Percentiles rank a stretch among this genome's conserved stretches.
These are phyloP conservation scores for Amphiprion percula DNA, from an alignment of 2,113 vertebrate genomes.

Conservation along the genomic window DNA sequence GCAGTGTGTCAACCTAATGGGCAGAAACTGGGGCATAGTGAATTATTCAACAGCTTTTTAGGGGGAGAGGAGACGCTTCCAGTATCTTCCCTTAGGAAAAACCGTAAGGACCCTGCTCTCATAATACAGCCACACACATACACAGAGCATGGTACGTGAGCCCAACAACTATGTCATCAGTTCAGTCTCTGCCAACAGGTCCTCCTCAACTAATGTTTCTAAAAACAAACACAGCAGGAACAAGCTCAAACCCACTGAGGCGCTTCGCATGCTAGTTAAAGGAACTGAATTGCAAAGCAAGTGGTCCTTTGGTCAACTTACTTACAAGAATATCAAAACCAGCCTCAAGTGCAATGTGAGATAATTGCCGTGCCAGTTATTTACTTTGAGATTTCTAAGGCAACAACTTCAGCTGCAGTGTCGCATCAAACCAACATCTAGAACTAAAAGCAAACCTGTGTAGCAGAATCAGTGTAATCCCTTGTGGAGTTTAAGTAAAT, in stretches of 20 bases:
- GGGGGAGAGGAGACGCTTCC: slow-evolving; percentile 76
- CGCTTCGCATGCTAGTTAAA: slow-evolving; percentile 26
- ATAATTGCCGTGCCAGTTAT: not conserved
- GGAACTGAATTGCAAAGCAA: not conserved
- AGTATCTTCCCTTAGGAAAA: slow-evolving; percentile 74
- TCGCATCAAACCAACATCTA: not conserved
- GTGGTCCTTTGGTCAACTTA: slow-evolving; percentile 1
- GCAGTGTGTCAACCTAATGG: slow-evolving; percentile 82
- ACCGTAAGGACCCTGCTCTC: slow-evolving; percentile 57
- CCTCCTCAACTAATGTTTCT: slow-evolving; percentile 50
- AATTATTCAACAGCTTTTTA: slow-evolving; percentile 83
- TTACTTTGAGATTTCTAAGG: not conserved
- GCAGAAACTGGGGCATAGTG: slow-evolving; percentile 81
- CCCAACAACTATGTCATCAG: slow-evolving; percentile 42
- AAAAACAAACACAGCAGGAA: slow-evolving; percentile 45
- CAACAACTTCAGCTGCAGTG: not conserved
- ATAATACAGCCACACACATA: slow-evolving; percentile 43
- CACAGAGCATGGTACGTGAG: slow-evolving; percentile 24
- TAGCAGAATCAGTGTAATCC: not conserved
- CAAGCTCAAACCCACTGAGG: slow-evolving; percentile 25
- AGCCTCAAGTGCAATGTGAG: not conserved
- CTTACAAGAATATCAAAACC: slow-evolving; percentile 6
- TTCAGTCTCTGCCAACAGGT: slow-evolving; percentile 48
- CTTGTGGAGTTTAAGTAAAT: not conserved
- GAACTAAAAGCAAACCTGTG: not conserved